Conservation (phyloP, 2,797 vertebrate genomes). For the Anniella stebbinsi region DNA sequence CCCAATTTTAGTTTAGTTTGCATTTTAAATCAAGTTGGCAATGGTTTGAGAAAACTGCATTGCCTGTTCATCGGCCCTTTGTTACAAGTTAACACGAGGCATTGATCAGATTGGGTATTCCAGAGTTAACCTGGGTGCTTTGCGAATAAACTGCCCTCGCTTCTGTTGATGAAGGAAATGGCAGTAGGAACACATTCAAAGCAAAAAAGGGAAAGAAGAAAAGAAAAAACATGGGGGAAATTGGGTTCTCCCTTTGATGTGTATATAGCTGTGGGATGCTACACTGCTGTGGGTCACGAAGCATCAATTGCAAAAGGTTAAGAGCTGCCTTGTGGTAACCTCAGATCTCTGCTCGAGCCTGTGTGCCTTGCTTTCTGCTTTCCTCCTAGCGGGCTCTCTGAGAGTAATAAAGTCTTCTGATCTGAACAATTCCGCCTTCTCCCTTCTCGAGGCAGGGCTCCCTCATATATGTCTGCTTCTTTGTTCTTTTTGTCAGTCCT, state of each 20-base stretch:
- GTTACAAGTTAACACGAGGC: background rate
- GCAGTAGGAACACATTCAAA: slow-evolving; percentile 4
- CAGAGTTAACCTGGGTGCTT: background rate
- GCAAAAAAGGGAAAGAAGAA: background rate
- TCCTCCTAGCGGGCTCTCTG: slow-evolving; percentile 26
- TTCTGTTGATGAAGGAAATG: slow-evolving; percentile 13
- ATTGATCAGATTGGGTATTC: background rate
- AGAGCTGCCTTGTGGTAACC: slow-evolving; percentile 46
- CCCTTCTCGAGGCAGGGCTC: slow-evolving; percentile 25
- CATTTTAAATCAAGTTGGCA: background rate
- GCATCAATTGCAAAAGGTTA: slow-evolving; percentile 48
- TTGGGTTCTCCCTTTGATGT: slow-evolving; percentile 31
- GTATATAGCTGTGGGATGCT: slow-evolving; percentile 28
- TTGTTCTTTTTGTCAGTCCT: slow-evolving; percentile 24
- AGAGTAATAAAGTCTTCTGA: slow-evolving; percentile 48
- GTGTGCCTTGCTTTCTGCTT: slow-evolving; percentile 47
- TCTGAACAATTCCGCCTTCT: slow-evolving; percentile 32
- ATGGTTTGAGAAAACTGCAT: background rate
- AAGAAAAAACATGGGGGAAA: slow-evolving; percentile 40
- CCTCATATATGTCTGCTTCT: background rate
- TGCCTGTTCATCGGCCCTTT: background rate
- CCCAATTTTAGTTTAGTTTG: background rate
- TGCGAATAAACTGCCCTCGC: background rate
- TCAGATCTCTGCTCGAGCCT: slow-evolving; percentile 37
- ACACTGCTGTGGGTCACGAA: slow-evolving; percentile 5